Conservation (phyloP, 2,797 vertebrate species). For the Malacoraja senta region DNA sequence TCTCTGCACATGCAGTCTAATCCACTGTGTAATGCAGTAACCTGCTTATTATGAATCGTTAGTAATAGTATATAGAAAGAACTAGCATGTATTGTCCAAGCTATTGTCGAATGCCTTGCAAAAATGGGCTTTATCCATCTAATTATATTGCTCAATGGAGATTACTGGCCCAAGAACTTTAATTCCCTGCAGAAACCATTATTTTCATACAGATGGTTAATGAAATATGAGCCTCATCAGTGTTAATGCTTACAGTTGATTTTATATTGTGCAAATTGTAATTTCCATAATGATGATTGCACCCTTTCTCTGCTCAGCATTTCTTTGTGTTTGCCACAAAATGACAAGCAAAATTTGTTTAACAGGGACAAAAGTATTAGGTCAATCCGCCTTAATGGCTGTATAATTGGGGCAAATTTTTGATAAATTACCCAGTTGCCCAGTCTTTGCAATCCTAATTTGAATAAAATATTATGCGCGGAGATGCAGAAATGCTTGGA, state of each 20-base stretch:
- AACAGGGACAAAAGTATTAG: constrained; percentile 27
- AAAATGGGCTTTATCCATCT: constrained; percentile 35
- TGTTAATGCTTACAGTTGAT: constrained; percentile 19
- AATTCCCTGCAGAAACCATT: constrained; percentile 31
- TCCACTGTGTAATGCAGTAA: constrained; percentile 8
- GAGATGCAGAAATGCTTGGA: neutral
- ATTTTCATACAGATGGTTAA: constrained; percentile 35
- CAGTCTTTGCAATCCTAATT: constrained; percentile 11
- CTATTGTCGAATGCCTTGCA: neutral
- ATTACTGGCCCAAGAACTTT: constrained; percentile 27
- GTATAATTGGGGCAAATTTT: constrained; percentile 20
- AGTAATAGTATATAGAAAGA: constrained; percentile 17
- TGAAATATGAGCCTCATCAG: constrained; percentile 22
- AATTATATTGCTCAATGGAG: constrained; percentile 29
- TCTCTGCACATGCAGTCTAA: neutral
- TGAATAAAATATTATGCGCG: constrained; percentile 15
- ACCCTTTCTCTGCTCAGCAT: constrained; percentile 1
- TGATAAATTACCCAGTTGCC: constrained; percentile 13
- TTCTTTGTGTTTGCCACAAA: constrained; percentile 23
- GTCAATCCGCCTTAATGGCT: constrained; percentile 16
- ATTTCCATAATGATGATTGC: constrained; percentile 29
- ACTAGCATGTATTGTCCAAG: neutral
- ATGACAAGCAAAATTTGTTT: constrained; percentile 37
- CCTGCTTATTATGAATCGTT: constrained; percentile 14
- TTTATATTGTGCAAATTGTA: constrained; percentile 24